Conservation (phyloP, 2,888 invertebrate species). For the Ceraclea dissimilis region DNA sequence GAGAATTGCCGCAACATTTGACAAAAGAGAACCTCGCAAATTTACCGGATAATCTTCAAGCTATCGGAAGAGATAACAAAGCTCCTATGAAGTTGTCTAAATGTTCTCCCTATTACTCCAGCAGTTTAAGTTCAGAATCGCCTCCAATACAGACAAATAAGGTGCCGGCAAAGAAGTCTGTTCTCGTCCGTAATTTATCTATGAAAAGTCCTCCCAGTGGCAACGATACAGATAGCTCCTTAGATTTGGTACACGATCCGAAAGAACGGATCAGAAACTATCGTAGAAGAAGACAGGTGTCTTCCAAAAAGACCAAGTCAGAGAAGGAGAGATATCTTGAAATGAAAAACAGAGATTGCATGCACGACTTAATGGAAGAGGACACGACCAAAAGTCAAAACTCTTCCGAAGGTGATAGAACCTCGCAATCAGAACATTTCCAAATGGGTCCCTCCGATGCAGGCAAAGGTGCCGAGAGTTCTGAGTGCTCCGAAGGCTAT, state of each 20-base stretch:
- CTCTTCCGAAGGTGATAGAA: slow-evolving; percentile 46
- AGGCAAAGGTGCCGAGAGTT: slow-evolving; percentile 51
- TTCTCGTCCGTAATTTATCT: slow-evolving; percentile 52
- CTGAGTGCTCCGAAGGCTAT: slow-evolving; percentile 62
- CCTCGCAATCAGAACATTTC: slow-evolving; percentile 36
- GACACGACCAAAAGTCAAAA: slow-evolving; percentile 45
- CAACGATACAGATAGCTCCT: slow-evolving; percentile 66
- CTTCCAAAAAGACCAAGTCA: slow-evolving; percentile 48
- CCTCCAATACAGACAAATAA: slow-evolving; percentile 61
- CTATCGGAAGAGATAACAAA: slow-evolving; percentile 18
- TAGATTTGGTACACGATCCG: slow-evolving; percentile 59
- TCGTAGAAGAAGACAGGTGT: slow-evolving; percentile 57
- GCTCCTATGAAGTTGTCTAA: slow-evolving; percentile 51
- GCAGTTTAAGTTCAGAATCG: slow-evolving; percentile 66
- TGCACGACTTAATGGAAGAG: slow-evolving; percentile 48
- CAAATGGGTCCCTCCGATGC: slow-evolving; percentile 32
- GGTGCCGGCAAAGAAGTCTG: slow-evolving; percentile 56
- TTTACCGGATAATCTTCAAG: slow-evolving; percentile 31
- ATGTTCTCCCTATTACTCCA: slow-evolving; percentile 69
- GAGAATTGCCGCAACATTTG: slow-evolving; percentile 43
- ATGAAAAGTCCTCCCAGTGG: slow-evolving; percentile 66
- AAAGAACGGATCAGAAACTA: slow-evolving; percentile 61
- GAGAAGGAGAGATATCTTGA: slow-evolving; percentile 39
- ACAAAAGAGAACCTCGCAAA: slow-evolving; percentile 42
- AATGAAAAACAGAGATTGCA: slow-evolving; percentile 35